Evolutionary conservation across 1,140 invertebrate genomes (phyloP).

Genomic region (Zaprionus taronus): DNA sequence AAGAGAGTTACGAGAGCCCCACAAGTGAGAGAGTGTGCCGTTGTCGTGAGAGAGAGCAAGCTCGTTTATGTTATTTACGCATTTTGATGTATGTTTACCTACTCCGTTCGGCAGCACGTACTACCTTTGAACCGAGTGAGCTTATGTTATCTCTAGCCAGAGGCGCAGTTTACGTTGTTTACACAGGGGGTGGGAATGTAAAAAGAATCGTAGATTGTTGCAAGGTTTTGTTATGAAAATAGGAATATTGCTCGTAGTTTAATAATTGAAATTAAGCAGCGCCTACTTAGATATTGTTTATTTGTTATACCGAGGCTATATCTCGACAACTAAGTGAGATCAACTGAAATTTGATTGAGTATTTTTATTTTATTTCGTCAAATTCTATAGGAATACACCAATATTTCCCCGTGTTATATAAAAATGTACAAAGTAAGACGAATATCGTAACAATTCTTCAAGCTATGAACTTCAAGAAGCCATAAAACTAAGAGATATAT

Average conservation of each 20-base stretch:
- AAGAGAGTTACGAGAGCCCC: slow-evolving; percentile 34
- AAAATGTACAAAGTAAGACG: too few relatives aligned
- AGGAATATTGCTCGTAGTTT: background rate
- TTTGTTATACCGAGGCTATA: too few relatives aligned
- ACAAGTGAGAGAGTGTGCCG: slow-evolving; percentile 5
- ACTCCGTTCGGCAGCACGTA: slow-evolving; percentile 39
- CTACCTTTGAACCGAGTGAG: slow-evolving; percentile 41
- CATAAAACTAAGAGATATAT: too few relatives aligned
- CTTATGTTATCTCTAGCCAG: slow-evolving; percentile 52
- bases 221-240: background rate
- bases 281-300: background rate
- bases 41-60: slow-evolving; percentile 6
- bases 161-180: slow-evolving; percentile 46
- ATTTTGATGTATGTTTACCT: slow-evolving; percentile 61
- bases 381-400: too few relatives aligned
- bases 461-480: too few relatives aligned
- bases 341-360: too few relatives aligned
- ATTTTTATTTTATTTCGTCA: too few relatives aligned
- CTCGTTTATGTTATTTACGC: slow-evolving; percentile 58
- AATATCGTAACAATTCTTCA: too few relatives aligned
- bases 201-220: background rate
- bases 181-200: slow-evolving; percentile 18
- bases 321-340: too few relatives aligned
- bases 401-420: too few relatives aligned
- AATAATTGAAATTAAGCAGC: background rate